phyloP scores from a whole-genome alignment of 1,140 invertebrate species.

The Tetramorium parvispinum region DNA sequence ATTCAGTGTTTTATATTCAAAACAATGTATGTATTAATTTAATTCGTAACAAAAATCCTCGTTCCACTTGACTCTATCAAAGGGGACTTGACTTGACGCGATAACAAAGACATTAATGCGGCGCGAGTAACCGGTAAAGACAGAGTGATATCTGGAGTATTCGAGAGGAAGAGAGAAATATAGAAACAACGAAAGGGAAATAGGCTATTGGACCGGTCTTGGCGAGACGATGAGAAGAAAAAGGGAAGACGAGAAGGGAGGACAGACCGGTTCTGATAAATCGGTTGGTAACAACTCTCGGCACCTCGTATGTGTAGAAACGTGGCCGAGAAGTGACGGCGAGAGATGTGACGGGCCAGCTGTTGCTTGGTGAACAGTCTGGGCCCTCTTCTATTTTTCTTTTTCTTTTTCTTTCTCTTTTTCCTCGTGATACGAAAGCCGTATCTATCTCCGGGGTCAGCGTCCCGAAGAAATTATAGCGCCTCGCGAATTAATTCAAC shows the following conservation, averaged over 20 bases:
- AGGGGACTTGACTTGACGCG: neutral
- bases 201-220: slow-evolving; percentile 62
- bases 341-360: slow-evolving; percentile 74
- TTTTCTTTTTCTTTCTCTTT: slow-evolving; percentile 46
- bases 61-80: slow-evolving; percentile 35
- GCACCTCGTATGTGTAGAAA: slow-evolving; percentile 61
- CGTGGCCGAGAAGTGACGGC: slow-evolving; percentile 61
- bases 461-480: slow-evolving; percentile 58
- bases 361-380: slow-evolving; percentile 73
- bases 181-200: slow-evolving; percentile 68
- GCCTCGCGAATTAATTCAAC: slow-evolving; percentile 68
- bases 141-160: neutral
- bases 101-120: slow-evolving; percentile 50
- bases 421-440: slow-evolving; percentile 56
- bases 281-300: slow-evolving; percentile 77
- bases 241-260: slow-evolving; percentile 42
- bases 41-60: neutral
- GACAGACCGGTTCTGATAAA: slow-evolving; percentile 76
- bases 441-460: slow-evolving; percentile 66
- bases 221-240: slow-evolving; percentile 15
- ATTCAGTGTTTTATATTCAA: neutral
- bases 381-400: slow-evolving; percentile 29
- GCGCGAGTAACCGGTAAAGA: neutral
- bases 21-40: neutral
- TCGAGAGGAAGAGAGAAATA: slow-evolving; percentile 5